Evolutionary conservation across 37 sponge, comb jelly and placozoan genomes (phyloP), one percentile per base, ranked within the genome.

Genomic region (Lycopodina hypogea): DNA sequence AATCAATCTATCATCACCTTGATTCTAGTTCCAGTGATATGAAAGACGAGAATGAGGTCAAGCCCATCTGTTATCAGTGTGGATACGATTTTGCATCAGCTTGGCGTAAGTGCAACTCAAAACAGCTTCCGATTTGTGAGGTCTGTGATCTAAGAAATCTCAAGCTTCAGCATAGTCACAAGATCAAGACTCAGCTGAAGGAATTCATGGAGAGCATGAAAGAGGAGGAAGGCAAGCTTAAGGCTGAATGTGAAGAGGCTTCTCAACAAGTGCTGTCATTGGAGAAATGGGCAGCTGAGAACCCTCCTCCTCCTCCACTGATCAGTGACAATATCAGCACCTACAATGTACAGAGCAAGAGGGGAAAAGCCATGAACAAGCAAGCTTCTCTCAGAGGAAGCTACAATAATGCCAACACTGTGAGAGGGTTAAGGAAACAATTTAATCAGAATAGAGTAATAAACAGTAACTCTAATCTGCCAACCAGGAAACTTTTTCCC

Each of bases 21-120:
- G 87, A 89, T 30, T 39, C 82, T 11, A 82, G 35, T 29, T 56
- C 34, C 17, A 79, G 68, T 33, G 22, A 30, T 21, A 40, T 40
- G 17, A 59, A 75, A 23, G 74, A 78, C 30, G 68, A 68, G 68
- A 51, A 77, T 26, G 79, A 86, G 41, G 69, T 75, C 50, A 89
- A 89, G 39, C 87, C 90, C 2, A 65, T 93, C 0, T 93, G 94
- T 45, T 74, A 86, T 32, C 87, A 89, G 68, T 93, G 94, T 56
- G 84, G 87, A 15, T 88, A 87, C 42, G 94, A 93, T 65, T 93
- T 87, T 81, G 94, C 90, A 1, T 89, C 94, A 22, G 90, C 90
- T 0, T 93, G 94, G 94, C 65, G 92, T 2, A 91, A 91, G 74
- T 84, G 79, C 75, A 91, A 87, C 78, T 81, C 89, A 3, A 86